Base-by-base conservation (phyloP, 2,888 invertebrate genomes). In the Cacoxenus indagator region DNA sequence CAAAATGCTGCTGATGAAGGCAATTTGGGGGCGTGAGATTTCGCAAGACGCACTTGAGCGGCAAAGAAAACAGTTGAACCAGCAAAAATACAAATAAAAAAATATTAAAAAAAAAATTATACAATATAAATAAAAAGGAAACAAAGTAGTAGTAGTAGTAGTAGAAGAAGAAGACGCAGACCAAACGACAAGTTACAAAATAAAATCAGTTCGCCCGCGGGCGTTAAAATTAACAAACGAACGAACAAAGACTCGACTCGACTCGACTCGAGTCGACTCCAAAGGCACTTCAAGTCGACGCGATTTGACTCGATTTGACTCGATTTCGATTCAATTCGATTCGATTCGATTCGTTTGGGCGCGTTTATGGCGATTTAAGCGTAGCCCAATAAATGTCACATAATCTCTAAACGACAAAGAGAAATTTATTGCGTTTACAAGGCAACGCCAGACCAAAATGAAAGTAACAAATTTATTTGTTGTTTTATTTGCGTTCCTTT, bases 371-470 rank as follows among this genome's bases (percentile, higher is more conserved):
- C 14, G 84, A 85, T 86, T 86, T 86, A 83, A 85, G 85, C 85
- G 85, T 85, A 82, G 86, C 57, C 86, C 86, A 87, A 86, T 87
- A 88, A 87, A 87, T 87, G 88, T 87, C 88, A 87, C 85, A 85
- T 87, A 87, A 87, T 85, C 86, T 85, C 83, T 85, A 86, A 87
- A 83, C 78, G 4, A 57, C 11, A 48, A 17, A 17, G 6, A 27
- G 31, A 29, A 83, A 83, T 83, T 80, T 80, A 80, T 80, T 82
- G 80, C 80, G 83, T 80, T 80, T 80, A 83, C 83, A 80, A 77
- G 76, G 75, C 74, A 31, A 22, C 64, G 75, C 71, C 48, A 19
- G 17, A n/a, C 51, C 19, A 51, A 69, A 65, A 69, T 61, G 67
- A 57, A 67, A 70, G 67, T 68, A 79, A 68, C 72, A 71, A 76